A percentile compares a stretch with the other conserved stretches of the same genome.
phyloP scores from a whole-genome alignment of 1,140 invertebrate genomes.

The Mizuhopecten yessoensis region DNA sequence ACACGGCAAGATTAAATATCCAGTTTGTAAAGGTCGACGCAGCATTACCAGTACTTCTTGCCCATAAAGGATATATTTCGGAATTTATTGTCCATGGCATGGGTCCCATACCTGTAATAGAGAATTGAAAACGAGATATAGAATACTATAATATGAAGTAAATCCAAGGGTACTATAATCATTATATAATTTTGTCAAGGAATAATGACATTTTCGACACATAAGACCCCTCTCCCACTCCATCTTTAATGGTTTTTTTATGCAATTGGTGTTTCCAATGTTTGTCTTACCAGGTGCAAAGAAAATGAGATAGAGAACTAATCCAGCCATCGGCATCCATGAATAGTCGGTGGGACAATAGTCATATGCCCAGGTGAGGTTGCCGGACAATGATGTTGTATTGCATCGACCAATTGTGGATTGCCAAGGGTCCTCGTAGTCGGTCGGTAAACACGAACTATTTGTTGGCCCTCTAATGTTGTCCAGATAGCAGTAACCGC shows the following conservation, averaged over 20 bases:
- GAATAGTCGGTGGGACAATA: constrained; percentile 85
- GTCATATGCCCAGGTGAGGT: constrained; percentile 82
- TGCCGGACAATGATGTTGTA: constrained; percentile 61
- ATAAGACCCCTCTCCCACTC: too few species aligned
- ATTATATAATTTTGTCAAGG: too few species aligned
- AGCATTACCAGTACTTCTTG: constrained; percentile 86
- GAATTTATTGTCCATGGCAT: constrained; percentile 89
- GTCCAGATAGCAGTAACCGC: constrained; percentile 85
- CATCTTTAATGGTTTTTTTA: too few species aligned
- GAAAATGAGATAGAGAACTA: constrained; percentile 85
- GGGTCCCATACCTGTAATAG: constrained; percentile 85
- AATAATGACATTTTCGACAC: too few species aligned
- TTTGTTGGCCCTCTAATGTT: constrained; percentile 68
- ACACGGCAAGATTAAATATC: constrained; percentile 86
- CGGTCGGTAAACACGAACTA: constrained; percentile 78
- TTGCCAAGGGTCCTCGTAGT: constrained; percentile 77
- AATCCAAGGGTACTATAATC: too few species aligned
- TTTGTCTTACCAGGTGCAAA: constrained; percentile 84
- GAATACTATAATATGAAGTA: too few species aligned
- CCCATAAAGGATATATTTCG: constrained; percentile 88
- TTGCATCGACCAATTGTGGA: constrained; percentile 75
- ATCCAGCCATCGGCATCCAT: constrained; percentile 85
- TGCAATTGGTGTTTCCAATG: neutral
- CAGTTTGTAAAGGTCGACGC: constrained; percentile 87
- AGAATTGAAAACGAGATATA: neutral